Evolutionary conservation across 2,888 invertebrate species (phyloP).

Genomic region (Osedax fenrisi): DNA sequence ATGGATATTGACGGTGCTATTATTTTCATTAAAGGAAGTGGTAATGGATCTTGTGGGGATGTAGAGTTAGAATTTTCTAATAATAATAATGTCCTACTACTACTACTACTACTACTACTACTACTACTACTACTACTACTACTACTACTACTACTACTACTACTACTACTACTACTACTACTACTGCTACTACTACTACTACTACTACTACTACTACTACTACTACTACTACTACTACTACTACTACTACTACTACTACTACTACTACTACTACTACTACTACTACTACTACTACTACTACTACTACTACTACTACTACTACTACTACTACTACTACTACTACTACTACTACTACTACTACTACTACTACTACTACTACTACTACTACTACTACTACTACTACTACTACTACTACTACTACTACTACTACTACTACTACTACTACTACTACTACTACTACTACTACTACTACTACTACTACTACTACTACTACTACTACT

Average conservation of each 20-base stretch:
- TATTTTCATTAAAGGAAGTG: too few species aligned
- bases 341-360: slow-evolving; percentile 20
- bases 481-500: slow-evolving; percentile 9
- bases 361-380: slow-evolving; percentile 15
- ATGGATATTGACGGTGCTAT: too few species aligned
- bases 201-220: too few species aligned
- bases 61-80: too few species aligned
- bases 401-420: slow-evolving; percentile 17
- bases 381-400: too few species aligned
- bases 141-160: slow-evolving; percentile 2
- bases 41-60: too few species aligned
- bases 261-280: slow-evolving; percentile 26
- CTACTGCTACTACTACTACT: not conserved
- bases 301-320: slow-evolving; percentile 4
- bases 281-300: slow-evolving; percentile 13
- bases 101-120: too few species aligned
- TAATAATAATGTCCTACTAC: too few species aligned
- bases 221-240: slow-evolving; percentile 5
- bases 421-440: not conserved
- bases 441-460: slow-evolving; percentile 15
- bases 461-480: slow-evolving; percentile 16
- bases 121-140: not conserved
- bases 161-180: slow-evolving; percentile 7
- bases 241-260: slow-evolving; percentile 25
- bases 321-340: slow-evolving; percentile 20